Percentiles rank a stretch among this genome's conserved stretches.
Conservation (phyloP, 2,797 vertebrate genomes). For the Otolemur crassicaudatus region DNA sequence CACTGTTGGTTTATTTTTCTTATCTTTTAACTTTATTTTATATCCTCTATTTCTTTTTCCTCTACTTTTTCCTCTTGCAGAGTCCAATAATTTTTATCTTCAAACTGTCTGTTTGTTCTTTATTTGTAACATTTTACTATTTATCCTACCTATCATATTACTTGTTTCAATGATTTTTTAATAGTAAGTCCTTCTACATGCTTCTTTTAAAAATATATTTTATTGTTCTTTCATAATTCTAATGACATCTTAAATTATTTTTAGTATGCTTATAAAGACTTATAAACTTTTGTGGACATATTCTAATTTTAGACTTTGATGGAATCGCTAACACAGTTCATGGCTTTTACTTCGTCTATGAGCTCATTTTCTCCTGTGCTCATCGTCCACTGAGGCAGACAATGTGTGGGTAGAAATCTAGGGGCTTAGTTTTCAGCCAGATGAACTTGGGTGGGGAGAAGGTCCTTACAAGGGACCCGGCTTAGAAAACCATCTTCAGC, state of each 20-base stretch:
- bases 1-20: not conserved
- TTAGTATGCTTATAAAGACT: not conserved
- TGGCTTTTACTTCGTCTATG: not conserved
- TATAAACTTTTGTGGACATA: not conserved
- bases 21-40: not conserved
- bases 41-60: not conserved
- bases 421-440: not conserved
- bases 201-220: not conserved
- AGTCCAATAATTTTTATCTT: not conserved
- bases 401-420: not conserved
- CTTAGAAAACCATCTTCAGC: not conserved
- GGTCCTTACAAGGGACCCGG: no score
- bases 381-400: no score
- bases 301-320: conserved; percentile 30
- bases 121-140: not conserved
- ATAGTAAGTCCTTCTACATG: not conserved
- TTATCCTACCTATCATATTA: not conserved
- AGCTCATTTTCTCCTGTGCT: not conserved
- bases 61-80: not conserved
- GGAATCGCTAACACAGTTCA: not conserved
- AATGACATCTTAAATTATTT: not conserved
- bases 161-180: not conserved
- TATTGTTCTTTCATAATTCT: not conserved
- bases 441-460: not conserved
- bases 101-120: not conserved